Evolutionary conservation across 2,888 invertebrate species (phyloP).

Genomic region (Unio delphinus): DNA sequence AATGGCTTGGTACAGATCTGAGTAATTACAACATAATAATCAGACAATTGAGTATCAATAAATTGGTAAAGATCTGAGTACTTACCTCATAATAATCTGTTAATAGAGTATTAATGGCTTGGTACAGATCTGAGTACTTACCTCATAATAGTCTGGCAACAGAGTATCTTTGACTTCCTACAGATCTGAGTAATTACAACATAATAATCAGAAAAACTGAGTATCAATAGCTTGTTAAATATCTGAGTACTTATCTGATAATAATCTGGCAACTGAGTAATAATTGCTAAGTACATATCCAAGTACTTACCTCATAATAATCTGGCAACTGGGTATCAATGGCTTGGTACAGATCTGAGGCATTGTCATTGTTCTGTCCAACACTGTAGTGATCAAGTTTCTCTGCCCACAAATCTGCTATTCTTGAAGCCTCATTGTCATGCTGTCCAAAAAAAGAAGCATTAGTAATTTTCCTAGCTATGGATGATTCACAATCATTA

Average conservation of each 20-base stretch:
- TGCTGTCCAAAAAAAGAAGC: neutral
- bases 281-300: slow-evolving; percentile 48
- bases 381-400: slow-evolving; percentile 41
- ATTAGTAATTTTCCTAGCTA: too few species aligned
- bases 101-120: too few species aligned
- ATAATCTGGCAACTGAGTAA: slow-evolving; percentile 44
- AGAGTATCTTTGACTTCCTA: too few species aligned
- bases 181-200: too few species aligned
- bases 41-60: slow-evolving; percentile 43
- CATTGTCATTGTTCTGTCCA: slow-evolving; percentile 26
- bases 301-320: too few species aligned
- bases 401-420: slow-evolving; percentile 46
- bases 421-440: slow-evolving; percentile 5
- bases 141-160: too few species aligned
- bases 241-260: slow-evolving; percentile 30
- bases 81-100: neutral
- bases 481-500: too few species aligned
- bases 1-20: slow-evolving; percentile 48
- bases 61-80: slow-evolving; percentile 40
- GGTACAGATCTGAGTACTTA: neutral
- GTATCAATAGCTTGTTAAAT: slow-evolving; percentile 49
- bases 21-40: slow-evolving; percentile 7
- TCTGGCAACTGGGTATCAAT: too few species aligned
- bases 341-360: neutral
- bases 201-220: slow-evolving; percentile 18